Conservation (phyloP, 2,113 vertebrate species). For the Urocitellus parryii region DNA sequence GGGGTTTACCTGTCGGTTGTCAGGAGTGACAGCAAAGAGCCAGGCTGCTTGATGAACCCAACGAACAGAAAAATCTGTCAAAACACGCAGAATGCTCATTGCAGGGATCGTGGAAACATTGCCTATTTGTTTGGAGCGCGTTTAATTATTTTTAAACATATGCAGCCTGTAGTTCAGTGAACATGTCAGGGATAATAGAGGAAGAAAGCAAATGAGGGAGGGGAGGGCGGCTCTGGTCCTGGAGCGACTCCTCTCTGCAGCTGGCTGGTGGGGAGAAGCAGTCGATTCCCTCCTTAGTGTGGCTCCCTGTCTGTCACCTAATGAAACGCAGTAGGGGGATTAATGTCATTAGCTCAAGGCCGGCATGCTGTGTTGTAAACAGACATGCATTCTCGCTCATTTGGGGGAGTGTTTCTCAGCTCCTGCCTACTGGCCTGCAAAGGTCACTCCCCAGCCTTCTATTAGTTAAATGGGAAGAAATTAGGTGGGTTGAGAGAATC, state of each 20-base stretch:
- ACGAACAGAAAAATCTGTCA: constrained; percentile 74
- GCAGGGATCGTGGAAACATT: constrained; percentile 40
- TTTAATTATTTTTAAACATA: constrained; percentile 82
- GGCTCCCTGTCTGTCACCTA: constrained; percentile 82
- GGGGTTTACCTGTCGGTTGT: constrained; percentile 68
- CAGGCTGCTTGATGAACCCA: constrained; percentile 72
- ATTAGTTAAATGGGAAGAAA: constrained; percentile 70
- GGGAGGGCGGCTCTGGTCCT: neutral
- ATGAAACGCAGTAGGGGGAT: constrained; percentile 78
- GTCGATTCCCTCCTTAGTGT: constrained; percentile 61
- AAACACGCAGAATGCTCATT: constrained; percentile 67
- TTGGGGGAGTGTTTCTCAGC: constrained; percentile 54
- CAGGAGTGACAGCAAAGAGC: constrained; percentile 77
- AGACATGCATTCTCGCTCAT: constrained; percentile 66
- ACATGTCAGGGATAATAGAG: constrained; percentile 72
- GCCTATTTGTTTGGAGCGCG: constrained; percentile 70
- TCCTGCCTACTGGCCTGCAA: constrained; percentile 69
- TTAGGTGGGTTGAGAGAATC: constrained; percentile 58
- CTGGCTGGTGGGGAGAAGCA: constrained; percentile 46
- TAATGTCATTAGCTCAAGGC: constrained; percentile 80
- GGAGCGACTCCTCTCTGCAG: constrained; percentile 59
- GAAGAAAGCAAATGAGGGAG: constrained; percentile 71
- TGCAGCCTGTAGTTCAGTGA: constrained; percentile 83
- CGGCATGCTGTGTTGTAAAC: constrained; percentile 73
- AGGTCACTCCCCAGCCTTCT: constrained; percentile 67